Percentiles rank a stretch among this genome's conserved stretches.
These are phyloP conservation scores for Trimorus sp. DNA, from an alignment of 2,888 invertebrate species.

Conservation along the genomic window DNA sequence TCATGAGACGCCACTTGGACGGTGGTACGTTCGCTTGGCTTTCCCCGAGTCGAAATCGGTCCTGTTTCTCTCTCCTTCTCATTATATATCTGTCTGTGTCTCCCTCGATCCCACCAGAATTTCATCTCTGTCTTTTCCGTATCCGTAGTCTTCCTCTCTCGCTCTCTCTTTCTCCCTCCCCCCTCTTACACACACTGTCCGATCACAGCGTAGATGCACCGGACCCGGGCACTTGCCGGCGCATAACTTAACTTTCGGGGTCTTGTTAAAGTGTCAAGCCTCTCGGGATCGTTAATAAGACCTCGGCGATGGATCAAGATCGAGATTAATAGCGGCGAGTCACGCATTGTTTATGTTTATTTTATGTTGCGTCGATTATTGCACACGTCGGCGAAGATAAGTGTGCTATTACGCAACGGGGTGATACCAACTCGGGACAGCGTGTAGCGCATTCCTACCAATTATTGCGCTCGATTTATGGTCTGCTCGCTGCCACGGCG, in stretches of 20 bases:
- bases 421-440: constrained; percentile 30
- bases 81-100: neutral
- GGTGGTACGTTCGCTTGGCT: constrained; percentile 55
- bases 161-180: constrained; percentile 1
- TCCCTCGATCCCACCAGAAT: too few relatives aligned
- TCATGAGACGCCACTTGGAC: constrained; percentile 54
- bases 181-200: constrained; percentile 13
- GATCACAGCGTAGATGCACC: constrained; percentile 47
- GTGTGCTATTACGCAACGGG: constrained; percentile 58
- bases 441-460: constrained; percentile 34
- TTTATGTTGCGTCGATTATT: constrained; percentile 59
- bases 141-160: constrained; percentile 5
- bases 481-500: constrained; percentile 37
- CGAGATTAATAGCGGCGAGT: constrained; percentile 60
- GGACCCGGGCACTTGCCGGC: constrained; percentile 50
- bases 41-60: constrained; percentile 16
- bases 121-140: too few relatives aligned
- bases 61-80: constrained; percentile 10
- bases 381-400: constrained; percentile 50
- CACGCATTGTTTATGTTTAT: constrained; percentile 63
- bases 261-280: constrained; percentile 63
- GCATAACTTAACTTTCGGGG: constrained; percentile 70
- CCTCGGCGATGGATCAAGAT: constrained; percentile 53
- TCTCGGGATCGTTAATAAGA: constrained; percentile 55
- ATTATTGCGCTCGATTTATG: constrained; percentile 56